Evolutionary conservation across 2,113 vertebrate genomes (phyloP).

Genomic region (Lampris megalopsis): DNA sequence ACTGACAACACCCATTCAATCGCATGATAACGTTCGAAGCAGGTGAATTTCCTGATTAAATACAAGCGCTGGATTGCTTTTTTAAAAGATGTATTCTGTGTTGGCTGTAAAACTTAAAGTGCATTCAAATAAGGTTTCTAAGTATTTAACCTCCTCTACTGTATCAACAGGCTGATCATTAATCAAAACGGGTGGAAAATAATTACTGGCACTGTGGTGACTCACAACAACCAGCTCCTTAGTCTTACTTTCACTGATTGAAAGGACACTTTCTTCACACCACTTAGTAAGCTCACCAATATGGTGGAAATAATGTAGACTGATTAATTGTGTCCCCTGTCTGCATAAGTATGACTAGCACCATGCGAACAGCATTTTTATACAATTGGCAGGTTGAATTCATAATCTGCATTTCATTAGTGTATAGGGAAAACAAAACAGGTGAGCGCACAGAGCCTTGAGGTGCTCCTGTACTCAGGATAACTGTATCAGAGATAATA

Average conservation of each 20-base stretch:
- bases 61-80: too few relatives aligned
- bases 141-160: too few relatives aligned
- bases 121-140: too few relatives aligned
- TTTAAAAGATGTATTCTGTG: too few relatives aligned
- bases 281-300: neutral
- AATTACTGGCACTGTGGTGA: too few relatives aligned
- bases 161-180: too few relatives aligned
- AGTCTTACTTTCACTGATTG: neutral
- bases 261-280: neutral
- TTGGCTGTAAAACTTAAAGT: too few relatives aligned
- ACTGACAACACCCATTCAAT: too few relatives aligned
- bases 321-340: neutral
- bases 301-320: neutral
- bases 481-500: neutral
- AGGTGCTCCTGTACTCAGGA: neutral
- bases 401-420: neutral
- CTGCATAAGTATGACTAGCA: neutral
- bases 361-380: slow-evolving; percentile 1
- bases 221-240: neutral
- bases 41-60: too few relatives aligned
- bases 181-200: too few relatives aligned
- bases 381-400: neutral
- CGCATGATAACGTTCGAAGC: too few relatives aligned
- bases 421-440: neutral
- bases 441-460: neutral